Base-by-base conservation (phyloP, 2,888 invertebrate species). In the Leptinotarsa rubiginosa region DNA sequence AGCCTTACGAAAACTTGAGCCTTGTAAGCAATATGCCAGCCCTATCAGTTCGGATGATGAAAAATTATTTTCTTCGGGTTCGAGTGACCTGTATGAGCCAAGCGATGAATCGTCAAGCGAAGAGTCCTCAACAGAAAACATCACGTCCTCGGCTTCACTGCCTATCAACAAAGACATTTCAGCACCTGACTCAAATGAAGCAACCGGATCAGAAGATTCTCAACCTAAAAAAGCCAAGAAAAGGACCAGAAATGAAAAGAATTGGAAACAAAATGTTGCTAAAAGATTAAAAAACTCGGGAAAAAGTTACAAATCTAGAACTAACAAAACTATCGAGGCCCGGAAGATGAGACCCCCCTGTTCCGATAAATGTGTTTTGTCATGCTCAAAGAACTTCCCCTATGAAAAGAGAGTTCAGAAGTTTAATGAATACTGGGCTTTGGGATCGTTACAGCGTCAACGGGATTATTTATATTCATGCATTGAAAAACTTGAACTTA, bases 381-480 rank as follows among this genome's bases (percentile, higher is more conserved):
- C 20, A 41, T 69, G 69, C 18, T 52, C n/a, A 16, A 54, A 52
- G 41, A 69, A 69, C 22, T 69, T 69, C 31, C 20, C 16, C 31
- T 13, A 69, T 52, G 54, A 20, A 25, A 22, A 10, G 7, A 20
- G 69, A 54, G 54, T 25, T 54, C 25, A 69, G 41, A 16, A n/a
- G n/a, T 68, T 68, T 50, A 52, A 68, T 5, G 49, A 68, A 18
- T 68, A 68, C 22, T 68, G 68, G 68, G 52, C 49, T 50, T 50
- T 68, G 22, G 68, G 50, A 18, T 22, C 69, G 16, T 41, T 69
- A 25, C 50, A 50, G 41, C 69, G 69, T 20, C 69, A 69, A 54
- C 16, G 69, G 7, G 54, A 54, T 54, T 69, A 41, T 52, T 41
- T 54, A 41, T 52, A 20, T 69, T 69, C 54, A 4, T 69, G 69